Evolutionary conservation across 2,888 invertebrate genomes (phyloP), one percentile per base, ranked within the genome.

Genomic region (Ceriagrion tenellum): DNA sequence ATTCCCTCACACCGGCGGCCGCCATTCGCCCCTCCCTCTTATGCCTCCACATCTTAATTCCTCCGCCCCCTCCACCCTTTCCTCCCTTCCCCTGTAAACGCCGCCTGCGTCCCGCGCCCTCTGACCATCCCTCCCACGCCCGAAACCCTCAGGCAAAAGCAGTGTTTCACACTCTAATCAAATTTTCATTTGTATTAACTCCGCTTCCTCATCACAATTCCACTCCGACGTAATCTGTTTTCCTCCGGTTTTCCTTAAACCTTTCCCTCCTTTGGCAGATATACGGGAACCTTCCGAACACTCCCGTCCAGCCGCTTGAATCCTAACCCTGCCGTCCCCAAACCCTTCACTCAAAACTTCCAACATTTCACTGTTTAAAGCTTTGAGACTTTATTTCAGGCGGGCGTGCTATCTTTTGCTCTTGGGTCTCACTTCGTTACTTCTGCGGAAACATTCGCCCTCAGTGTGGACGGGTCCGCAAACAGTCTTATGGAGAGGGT

Each of bases 151-250:
- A 89, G 20, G 89, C 89, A 89, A 74, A 93, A 93, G 93, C 93
- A 93, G 47, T 93, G 93, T 93, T 93, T 93, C 93, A 63, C 93
- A 63, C 93, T 91, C 91, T 93, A 93, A 93, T 93, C 93, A 93
- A 93, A 93, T 93, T 93, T 93, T 93, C 93, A 93, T 93, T 93
- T 93, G 93, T 93, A 93, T 93, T 93, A 93, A 93, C 93, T 93
- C 93, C 74, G 93, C 69, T 93, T 26, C 93, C 69, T 93, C 93
- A 93, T 93, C 93, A 93, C 93, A 93, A 93, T 93, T 93, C 93
- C 93, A 93, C 93, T 93, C 93, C 93, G 35, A n/a, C 93, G 74
- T 93, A 93, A 93, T 93, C 93, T 93, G 93, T 93, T 93, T 93
- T 56, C 90, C 90, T 90, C 90, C 90, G 90, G 56, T 90, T 56